Percentiles rank a stretch among this genome's conserved stretches.
These are phyloP conservation scores for Neodiprion fabricii DNA, from an alignment of 1,140 invertebrate genomes.

Conservation along the genomic window DNA sequence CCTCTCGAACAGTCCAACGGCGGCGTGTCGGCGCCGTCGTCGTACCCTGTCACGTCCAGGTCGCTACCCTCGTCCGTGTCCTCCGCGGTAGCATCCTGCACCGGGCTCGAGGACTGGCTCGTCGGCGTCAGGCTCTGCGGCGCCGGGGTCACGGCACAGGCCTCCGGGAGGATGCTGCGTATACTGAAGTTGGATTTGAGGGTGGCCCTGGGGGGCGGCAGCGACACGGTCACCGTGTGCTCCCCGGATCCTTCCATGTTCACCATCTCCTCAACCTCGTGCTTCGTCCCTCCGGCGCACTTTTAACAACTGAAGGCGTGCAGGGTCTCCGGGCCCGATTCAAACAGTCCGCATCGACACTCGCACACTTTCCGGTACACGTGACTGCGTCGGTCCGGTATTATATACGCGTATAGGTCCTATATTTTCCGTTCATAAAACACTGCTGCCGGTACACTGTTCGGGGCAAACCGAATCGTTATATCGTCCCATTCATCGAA, in stretches of 20 bases:
- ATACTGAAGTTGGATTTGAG: conserved; percentile 78
- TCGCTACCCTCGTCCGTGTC: conserved; percentile 74
- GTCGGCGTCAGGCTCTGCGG: conserved; percentile 50
- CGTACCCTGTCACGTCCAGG: conserved; percentile 74
- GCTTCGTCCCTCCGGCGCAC: background rate
- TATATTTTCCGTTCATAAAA: no score
- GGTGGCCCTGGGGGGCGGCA: conserved; percentile 66
- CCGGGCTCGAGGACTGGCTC: conserved; percentile 43
- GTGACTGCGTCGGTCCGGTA: background rate
- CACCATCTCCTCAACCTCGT: conserved; percentile 51
- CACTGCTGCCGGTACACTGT: no score
- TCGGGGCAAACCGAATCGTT: no score
- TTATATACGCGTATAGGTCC: conserved; percentile 14
- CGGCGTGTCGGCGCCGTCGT: conserved; percentile 60
- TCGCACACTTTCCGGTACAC: background rate
- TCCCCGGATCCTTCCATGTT: conserved; percentile 60
- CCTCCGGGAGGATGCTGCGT: conserved; percentile 73
- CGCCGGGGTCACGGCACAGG: conserved; percentile 59
- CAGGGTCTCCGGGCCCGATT: background rate
- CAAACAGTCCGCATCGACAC: no score
- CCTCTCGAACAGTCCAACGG: conserved; percentile 72
- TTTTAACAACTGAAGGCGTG: background rate
- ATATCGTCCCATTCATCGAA: no score
- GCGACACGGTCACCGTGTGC: conserved; percentile 55
- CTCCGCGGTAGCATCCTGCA: conserved; percentile 49